Evolutionary conservation across 2,888 invertebrate species (phyloP), one percentile per base, ranked within the genome.

Genomic region (Spilosoma lubricipeda): DNA sequence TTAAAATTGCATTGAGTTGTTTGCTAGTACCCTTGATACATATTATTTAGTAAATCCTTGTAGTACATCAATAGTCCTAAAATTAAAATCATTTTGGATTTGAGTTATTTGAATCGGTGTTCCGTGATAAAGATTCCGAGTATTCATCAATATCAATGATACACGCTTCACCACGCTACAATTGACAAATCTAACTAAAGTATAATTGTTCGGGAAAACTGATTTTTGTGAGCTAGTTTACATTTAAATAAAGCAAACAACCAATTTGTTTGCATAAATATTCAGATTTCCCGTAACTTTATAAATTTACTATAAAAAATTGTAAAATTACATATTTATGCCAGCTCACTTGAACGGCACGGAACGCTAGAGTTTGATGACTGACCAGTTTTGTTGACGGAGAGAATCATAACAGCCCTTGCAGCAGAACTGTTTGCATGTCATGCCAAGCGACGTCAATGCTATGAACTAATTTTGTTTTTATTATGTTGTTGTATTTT

Each of bases 371-470:
- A 39, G 0, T 72, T 80, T 77, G 67, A 68, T 67, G 71, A 76
- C 75, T 78, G 82, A 82, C 81, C 74, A 76, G 73, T 59, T 78
- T 80, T 78, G 65, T 78, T 77, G 78, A 72, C 73, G 67, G 7
- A 78, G 68, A 79, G 45, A 76, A 76, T 79, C 77, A 77, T 81
- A 81, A 72, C 48, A 33, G 79, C 83, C 84, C 65, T 77, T 84
- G 84, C 83, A 81, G 77, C 80, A 83, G 79, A 86, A 78, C 72
- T 75, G 68, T 82, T 81, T 83, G 94, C 94, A 93, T 94, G 94
- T 93, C 93, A 93, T 93, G 94, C 94, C 94, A 92, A 70, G 70
- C 70, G 63, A 86, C 81, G 87, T 84, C 82, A 77, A 86, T 74
- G 82, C 87, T 82, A 83, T 85, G 82, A 80, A 88, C 89, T 90